Evolutionary conservation across 2,113 vertebrate species (phyloP), one percentile per base, ranked within the genome.

Genomic region (Scomber scombrus): DNA sequence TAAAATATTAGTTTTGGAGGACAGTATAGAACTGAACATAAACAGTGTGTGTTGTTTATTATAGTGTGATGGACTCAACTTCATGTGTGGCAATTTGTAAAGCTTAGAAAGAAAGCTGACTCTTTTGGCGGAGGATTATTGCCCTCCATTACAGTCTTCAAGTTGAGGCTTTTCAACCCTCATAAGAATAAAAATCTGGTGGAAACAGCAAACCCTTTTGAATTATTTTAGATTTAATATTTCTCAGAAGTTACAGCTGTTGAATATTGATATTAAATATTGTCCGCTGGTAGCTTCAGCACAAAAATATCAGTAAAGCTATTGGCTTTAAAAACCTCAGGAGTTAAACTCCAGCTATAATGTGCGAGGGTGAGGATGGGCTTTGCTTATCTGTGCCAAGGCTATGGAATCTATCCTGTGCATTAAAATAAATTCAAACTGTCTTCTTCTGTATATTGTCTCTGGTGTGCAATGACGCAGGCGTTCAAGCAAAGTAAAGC

Each of bases 401-500:
- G 51, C 47, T 66, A 55, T 26, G n/a, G 67, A 73, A 67, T 43
- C 55, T 16, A 56, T 34, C 46, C 14, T 34, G 61, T 78, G 72
- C 55, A 66, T 85, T 79, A 40, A 80, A 58, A 40, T 57, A 29
- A 66, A 77, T 66, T 23, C 18, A 75, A 65, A 74, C 76, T 29
- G 61, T 19, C 58, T 29, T 57, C 23, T 46, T 85, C 72, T 88
- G 74, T 71, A 74, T 70, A 85, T 84, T 69, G 60, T 90, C 76
- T 73, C 62, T 64, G 71, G 49, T 58, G 49, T 86, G 75, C 3
- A 10, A 69, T 81, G 67, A 66, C 49, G 65, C 52, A 61, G 72
- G 77, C 55, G 78, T 81, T 88, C 29, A 82, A 57, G 84, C 29
- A 70, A 84, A 78, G 86, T 65, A 62, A 84, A 81, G 62, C 86